These are phyloP conservation scores for Perizoma flavofasciatum DNA, from an alignment of 2,888 invertebrate genomes.

Conservation along the genomic window DNA sequence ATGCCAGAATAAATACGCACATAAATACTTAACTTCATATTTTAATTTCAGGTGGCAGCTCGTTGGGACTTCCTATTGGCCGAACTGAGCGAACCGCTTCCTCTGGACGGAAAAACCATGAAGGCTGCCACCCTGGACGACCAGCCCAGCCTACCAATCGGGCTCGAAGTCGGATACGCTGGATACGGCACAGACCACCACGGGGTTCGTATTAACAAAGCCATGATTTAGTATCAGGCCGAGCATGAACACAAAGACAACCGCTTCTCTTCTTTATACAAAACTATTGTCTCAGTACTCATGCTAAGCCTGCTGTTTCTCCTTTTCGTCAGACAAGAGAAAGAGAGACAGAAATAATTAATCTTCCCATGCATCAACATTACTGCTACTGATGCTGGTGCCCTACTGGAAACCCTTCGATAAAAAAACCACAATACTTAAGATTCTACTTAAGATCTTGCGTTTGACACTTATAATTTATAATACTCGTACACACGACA, in stretches of 20 bases:
- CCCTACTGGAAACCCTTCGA: too few relatives aligned
- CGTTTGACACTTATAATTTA: too few relatives aligned
- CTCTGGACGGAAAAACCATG: conserved; percentile 60
- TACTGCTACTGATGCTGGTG: too few relatives aligned
- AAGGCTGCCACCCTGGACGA: conserved; percentile 60
- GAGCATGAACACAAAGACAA: too few relatives aligned
- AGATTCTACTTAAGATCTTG: too few relatives aligned
- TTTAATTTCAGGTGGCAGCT: conserved; percentile 62
- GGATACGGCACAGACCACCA: conserved; percentile 73
- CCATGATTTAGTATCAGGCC: not conserved
- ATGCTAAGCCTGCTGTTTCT: too few relatives aligned
- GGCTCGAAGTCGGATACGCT: conserved; percentile 61
- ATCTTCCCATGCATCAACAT: too few relatives aligned
- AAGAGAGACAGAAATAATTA: too few relatives aligned
- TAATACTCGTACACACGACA: too few relatives aligned
- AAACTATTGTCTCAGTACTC: not conserved
- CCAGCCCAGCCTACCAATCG: conserved; percentile 39
- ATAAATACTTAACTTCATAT: not conserved
- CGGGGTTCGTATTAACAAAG: conserved; percentile 53
- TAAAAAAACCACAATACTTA: too few relatives aligned
- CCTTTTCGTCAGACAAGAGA: too few relatives aligned
- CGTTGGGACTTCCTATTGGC: conserved; percentile 72
- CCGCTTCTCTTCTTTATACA: not conserved
- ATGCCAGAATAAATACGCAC: too few relatives aligned
- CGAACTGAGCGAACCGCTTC: conserved; percentile 65